phyloP scores from a whole-genome alignment of 1,140 invertebrate genomes.

The Drosophila bifasciata region DNA sequence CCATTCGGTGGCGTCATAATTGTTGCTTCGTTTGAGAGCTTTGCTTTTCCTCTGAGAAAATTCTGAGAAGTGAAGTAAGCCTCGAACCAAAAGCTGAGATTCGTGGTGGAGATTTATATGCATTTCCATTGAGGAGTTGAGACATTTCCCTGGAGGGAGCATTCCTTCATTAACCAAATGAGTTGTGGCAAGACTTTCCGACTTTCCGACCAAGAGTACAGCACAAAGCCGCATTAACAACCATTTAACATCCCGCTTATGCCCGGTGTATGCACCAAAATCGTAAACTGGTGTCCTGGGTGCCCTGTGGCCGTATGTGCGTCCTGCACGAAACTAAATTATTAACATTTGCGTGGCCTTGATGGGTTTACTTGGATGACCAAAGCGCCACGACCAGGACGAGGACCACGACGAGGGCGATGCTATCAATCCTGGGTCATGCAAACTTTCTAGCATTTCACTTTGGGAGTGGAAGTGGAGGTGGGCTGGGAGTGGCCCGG shows the following conservation, averaged over 20 bases:
- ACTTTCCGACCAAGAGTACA: slow-evolving; percentile 15
- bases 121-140: background rate
- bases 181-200: slow-evolving; percentile 16
- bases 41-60: background rate
- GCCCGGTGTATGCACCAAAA: background rate
- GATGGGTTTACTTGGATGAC: slow-evolving; percentile 33
- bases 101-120: no score
- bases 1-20: slow-evolving; percentile 37
- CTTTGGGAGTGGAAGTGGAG: slow-evolving; percentile 13
- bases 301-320: slow-evolving; percentile 52
- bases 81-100: no score
- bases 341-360: slow-evolving; percentile 61
- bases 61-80: no score
- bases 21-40: slow-evolving; percentile 41
- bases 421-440: slow-evolving; percentile 67
- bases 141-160: background rate
- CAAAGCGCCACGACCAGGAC: slow-evolving; percentile 15
- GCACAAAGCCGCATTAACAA: background rate
- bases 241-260: slow-evolving; percentile 19
- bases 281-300: slow-evolving; percentile 33
- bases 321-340: slow-evolving; percentile 53
- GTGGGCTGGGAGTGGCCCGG: slow-evolving; percentile 16
- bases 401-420: slow-evolving; percentile 17
- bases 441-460: slow-evolving; percentile 45
- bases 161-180: slow-evolving; percentile 36